phyloP scores from a whole-genome alignment of 2,797 vertebrate genomes.

The Harpagifer antarcticus region DNA sequence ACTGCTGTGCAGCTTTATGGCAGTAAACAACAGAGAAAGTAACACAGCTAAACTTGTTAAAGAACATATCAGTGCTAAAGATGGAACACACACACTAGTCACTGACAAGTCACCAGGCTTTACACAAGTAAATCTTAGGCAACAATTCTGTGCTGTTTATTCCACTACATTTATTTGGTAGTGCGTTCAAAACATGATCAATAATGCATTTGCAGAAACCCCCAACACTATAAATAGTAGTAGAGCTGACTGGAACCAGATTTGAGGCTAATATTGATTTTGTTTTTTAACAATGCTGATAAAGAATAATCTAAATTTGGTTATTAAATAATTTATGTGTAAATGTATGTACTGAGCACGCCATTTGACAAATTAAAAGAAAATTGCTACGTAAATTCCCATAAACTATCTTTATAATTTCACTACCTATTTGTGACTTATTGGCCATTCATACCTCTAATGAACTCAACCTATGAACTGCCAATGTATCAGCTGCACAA shows the following conservation, averaged over 20 bases:
- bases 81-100: not conserved
- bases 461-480: not conserved
- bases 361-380: not conserved
- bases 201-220: not conserved
- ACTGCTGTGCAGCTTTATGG: conserved; percentile 23
- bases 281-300: not conserved
- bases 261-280: not conserved
- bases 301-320: not conserved
- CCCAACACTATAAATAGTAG: not conserved
- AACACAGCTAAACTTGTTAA: not conserved
- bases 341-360: not conserved
- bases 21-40: conserved; percentile 26
- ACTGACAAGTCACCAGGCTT: too few species aligned
- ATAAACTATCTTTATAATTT: not conserved
- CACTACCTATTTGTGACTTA: not conserved
- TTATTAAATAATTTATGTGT: not conserved
- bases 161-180: not conserved
- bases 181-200: not conserved
- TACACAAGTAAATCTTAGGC: too few species aligned
- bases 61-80: not conserved
- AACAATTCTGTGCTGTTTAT: not conserved
- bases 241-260: not conserved
- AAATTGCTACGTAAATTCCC: not conserved
- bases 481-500: not conserved
- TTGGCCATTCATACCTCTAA: not conserved